Conservation (phyloP, 2,113 vertebrate species). For the Protobothrops mucrosquamatus region DNA sequence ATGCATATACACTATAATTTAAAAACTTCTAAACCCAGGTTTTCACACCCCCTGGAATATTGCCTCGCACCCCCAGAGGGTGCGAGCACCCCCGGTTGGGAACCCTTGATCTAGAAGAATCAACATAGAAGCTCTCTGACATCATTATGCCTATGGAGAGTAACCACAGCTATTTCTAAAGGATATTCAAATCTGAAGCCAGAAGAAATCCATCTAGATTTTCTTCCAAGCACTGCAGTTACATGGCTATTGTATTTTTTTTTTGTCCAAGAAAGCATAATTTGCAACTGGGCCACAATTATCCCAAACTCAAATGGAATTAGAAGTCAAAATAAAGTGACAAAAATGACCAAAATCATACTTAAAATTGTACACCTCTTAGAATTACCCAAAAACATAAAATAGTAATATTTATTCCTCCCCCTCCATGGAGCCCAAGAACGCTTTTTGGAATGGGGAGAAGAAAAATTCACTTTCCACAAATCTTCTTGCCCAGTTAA, state of each 20-base stretch:
- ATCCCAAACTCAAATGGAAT: not conserved
- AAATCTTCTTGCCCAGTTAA: not conserved
- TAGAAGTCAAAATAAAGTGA: not conserved
- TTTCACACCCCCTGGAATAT: no score
- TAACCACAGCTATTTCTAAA: not conserved
- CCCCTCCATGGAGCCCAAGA: not conserved
- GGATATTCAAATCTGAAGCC: not conserved
- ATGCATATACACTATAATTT: no score
- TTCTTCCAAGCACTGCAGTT: not conserved
- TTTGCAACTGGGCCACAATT: not conserved
- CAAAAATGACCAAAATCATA: not conserved
- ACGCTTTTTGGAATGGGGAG: not conserved
- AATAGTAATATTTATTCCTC: not conserved
- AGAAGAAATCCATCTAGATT: not conserved
- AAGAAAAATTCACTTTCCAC: not conserved
- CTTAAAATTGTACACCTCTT: not conserved
- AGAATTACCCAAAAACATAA: not conserved
- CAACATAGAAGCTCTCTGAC: not conserved
- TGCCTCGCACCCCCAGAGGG: no score
- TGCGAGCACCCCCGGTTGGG: no score
- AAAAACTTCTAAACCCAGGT: no score
- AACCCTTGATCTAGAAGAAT: not conserved
- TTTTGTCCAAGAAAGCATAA: not conserved
- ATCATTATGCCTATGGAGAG: not conserved
- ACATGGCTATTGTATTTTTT: not conserved